These are phyloP conservation scores for Maniola hyperantus DNA, from an alignment of 2,888 invertebrate genomes.

Conservation along the genomic window DNA sequence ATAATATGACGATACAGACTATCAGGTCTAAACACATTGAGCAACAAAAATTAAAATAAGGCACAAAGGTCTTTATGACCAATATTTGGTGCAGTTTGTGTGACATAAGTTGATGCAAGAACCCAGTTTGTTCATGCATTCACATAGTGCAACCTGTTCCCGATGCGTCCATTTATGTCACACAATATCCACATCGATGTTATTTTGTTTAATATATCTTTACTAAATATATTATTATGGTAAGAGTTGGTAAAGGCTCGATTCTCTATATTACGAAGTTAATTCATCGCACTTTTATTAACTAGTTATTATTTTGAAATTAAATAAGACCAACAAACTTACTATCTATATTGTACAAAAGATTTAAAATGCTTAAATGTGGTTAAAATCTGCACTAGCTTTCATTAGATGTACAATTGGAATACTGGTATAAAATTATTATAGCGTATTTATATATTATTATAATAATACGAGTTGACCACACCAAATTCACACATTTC, in stretches of 20 bases:
- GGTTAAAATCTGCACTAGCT: slow-evolving; percentile 30
- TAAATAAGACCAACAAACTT: slow-evolving; percentile 34
- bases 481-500: slow-evolving; percentile 42
- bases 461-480: slow-evolving; percentile 22
- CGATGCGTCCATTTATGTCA: slow-evolving; percentile 1
- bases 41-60: slow-evolving; percentile 75
- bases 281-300: slow-evolving; percentile 19
- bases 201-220: slow-evolving; percentile 11
- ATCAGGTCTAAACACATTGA: slow-evolving; percentile 69
- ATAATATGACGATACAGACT: slow-evolving; percentile 52
- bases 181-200: slow-evolving; percentile 1
- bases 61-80: slow-evolving; percentile 68
- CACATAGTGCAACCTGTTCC: not conserved
- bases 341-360: slow-evolving; percentile 36
- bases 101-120: slow-evolving; percentile 13
- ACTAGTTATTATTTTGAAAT: slow-evolving; percentile 26
- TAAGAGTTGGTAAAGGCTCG: slow-evolving; percentile 27
- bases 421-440: slow-evolving; percentile 33
- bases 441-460: slow-evolving; percentile 17
- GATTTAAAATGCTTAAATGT: slow-evolving; percentile 30
- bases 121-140: not conserved
- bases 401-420: slow-evolving; percentile 23
- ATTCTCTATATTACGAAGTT: slow-evolving; percentile 17
- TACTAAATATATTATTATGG: slow-evolving; percentile 19
- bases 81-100: slow-evolving; percentile 50